Evolutionary conservation across 2,888 invertebrate species (phyloP), one percentile per base, ranked within the genome.

Genomic region (Herminia tarsipennalis): DNA sequence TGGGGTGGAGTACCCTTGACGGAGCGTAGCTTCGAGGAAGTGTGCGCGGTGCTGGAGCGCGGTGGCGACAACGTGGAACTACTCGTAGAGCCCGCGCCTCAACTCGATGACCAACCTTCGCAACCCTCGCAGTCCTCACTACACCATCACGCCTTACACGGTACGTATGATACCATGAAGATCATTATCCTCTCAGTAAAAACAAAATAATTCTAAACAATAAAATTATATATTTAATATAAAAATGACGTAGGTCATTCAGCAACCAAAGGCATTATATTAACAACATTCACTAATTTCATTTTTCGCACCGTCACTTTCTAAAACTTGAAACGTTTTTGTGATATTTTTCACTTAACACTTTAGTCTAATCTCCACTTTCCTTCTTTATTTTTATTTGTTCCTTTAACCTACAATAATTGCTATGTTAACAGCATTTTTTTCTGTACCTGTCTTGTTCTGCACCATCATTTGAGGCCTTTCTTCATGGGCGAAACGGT

Each of bases 1-100:
- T 98, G 98, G 98, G 95, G 96, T 56, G 97, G 98, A 0, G 94
- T 97, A 49, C 95, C 96, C 0, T 92, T 98, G 49, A 95, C 96
- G 34, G 98, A 98, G 88, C 95, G 97, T 64, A 98, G 97, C 62
- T 98, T 98, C 79, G 98, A 98, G 81, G 98, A 98, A 81, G 97
- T 98, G 24, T 95, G 96, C 77, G 95, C 96, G 46, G 96, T 98
- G 65, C 95, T 98, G 93, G 97, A 97, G 81, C 94, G 95, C 45
- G 95, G 96, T 21, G 96, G 96, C 1, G 98, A 98, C 81, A 93
- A 94, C 50, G 96, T 97, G 1, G 98, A 98, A 73, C 88, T 98
- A 49, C 90, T 97, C 34, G 96, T 98, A 39, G 97, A 97, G 78
- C 96, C 96, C 60, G 95, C 95, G 73, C 96, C 96, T 73, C 95